Conservation (phyloP, 2,797 vertebrate species). For the Acropternis orthonyx region DNA sequence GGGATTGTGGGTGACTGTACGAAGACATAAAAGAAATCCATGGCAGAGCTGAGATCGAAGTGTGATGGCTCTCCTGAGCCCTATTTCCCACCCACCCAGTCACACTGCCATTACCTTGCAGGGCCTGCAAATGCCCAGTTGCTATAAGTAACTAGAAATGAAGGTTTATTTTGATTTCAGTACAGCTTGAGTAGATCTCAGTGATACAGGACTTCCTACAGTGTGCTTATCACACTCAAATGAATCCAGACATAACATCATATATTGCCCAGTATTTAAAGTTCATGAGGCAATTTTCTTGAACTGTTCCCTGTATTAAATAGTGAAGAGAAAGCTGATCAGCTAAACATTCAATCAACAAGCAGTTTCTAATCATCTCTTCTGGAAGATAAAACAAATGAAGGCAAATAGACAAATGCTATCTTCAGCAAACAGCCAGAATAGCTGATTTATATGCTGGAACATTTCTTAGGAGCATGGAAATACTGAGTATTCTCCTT, state of each 20-base stretch:
- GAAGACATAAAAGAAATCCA: background rate
- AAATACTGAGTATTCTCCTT: background rate
- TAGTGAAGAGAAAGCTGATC: conserved; percentile 3
- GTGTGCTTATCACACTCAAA: background rate
- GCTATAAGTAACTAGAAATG: background rate
- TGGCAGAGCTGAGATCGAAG: background rate
- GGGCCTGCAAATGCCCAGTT: background rate
- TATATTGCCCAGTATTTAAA: conserved; percentile 24
- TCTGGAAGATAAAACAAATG: conserved; percentile 45
- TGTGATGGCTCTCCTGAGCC: background rate
- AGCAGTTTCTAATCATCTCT: conserved; percentile 3
- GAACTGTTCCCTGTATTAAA: background rate
- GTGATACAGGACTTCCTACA: background rate
- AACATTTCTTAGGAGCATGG: background rate
- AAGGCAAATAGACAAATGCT: background rate
- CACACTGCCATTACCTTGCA: background rate
- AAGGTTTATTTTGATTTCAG: conserved; percentile 25
- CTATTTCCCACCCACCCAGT: background rate
- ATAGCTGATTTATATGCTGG: background rate
- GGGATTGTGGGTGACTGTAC: background rate
- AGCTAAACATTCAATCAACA: conserved; percentile 7
- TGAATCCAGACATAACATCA: conserved; percentile 12
- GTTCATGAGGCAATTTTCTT: conserved; percentile 32
- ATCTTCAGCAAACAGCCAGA: background rate
- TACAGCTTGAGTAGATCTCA: background rate